A percentile compares a stretch with the other conserved stretches of the same genome.
Evolutionary conservation across 2,888 invertebrate species (phyloP).

Genomic region (Bellardia bayeri): DNA sequence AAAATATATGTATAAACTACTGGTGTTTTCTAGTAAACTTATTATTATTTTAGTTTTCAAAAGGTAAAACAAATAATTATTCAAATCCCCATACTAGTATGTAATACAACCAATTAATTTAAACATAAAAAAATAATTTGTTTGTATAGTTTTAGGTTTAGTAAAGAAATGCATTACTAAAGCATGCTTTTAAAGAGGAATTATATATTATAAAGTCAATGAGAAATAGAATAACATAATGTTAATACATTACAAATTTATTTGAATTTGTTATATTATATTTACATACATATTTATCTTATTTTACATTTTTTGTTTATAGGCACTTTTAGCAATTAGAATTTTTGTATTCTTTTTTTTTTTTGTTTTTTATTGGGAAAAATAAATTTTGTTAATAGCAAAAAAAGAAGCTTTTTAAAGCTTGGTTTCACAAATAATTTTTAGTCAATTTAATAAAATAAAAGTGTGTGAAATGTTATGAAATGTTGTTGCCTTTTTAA

Average conservation of each 20-base stretch:
- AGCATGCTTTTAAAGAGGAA: slow-evolving; percentile 18
- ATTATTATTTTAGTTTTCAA: slow-evolving; percentile 18
- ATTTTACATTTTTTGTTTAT: slow-evolving; percentile 60
- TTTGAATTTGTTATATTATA: background rate
- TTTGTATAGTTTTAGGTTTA: background rate
- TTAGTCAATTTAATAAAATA: slow-evolving; percentile 11
- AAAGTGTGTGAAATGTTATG: slow-evolving; percentile 53
- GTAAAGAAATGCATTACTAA: background rate
- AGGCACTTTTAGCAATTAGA: slow-evolving; percentile 73
- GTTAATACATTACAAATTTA: no score
- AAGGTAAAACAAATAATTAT: slow-evolving; percentile 20
- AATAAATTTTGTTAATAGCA: slow-evolving; percentile 24
- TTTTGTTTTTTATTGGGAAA: slow-evolving; percentile 11
- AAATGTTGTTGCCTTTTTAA: slow-evolving; percentile 22
- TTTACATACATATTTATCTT: slow-evolving; percentile 47
- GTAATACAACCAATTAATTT: slow-evolving; percentile 59
- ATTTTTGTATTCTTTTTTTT: slow-evolving; percentile 35
- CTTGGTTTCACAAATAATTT: slow-evolving; percentile 4
- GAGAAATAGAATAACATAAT: no score
- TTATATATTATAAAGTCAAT: background rate
- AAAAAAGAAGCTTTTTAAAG: slow-evolving; percentile 33
- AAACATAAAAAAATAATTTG: background rate
- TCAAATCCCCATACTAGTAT: slow-evolving; percentile 13
- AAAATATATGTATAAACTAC: slow-evolving; percentile 59
- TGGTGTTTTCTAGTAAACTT: slow-evolving; percentile 58